Base-by-base conservation (phyloP, 2,797 vertebrate genomes). In the Phaenicophaeus curvirostris region DNA sequence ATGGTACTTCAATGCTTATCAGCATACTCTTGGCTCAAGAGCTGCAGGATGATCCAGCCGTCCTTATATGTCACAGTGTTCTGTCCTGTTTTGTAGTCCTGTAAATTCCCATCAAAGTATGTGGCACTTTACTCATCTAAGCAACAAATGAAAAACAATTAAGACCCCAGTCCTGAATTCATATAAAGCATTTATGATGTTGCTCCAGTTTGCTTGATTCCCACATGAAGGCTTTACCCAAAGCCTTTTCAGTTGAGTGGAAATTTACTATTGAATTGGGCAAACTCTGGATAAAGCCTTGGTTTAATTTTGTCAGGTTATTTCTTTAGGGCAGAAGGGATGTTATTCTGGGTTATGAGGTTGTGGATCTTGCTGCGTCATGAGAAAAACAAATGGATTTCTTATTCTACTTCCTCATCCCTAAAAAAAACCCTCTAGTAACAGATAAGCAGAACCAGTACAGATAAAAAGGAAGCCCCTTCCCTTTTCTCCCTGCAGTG, bases 361-460 rank as follows among this genome's bases (percentile, higher is more conserved):
- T 86, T 91, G 65, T 94, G 84, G 71, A 42, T 91, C 67, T 91
- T 96, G 95, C 90, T 93, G 93, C 94, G 91, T 97, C 95, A 93
- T 94, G 83, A 94, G 91, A 91, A 96, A 93, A 96, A 91, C 74
- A 91, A 94, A 87, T 93, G 54, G 58, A 90, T 96, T 94, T 96
- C 59, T 96, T 86, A 58, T 93, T 93, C 77, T 93, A 90, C 94
- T 96, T 97, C 96, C 96, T 96, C 94, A 77, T 94, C 84, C 37
- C 93, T 94, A 76, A 94, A 94, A 96, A 48, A 94, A 93, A 97
- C 87, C 83, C 63, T 89, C 83, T 83, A 80, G 74, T 90, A 79
- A 83, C 88, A 95, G 96, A 96, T 97, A 96, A 96, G 95, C 80
- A 90, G 95, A 93, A 95, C 50, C 50, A 94, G 95, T 62, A 80